A percentile compares a stretch with the other conserved stretches of the same genome.
These are phyloP conservation scores for Trichoplusia ni DNA, from an alignment of 1,140 invertebrate genomes.

Conservation along the genomic window DNA sequence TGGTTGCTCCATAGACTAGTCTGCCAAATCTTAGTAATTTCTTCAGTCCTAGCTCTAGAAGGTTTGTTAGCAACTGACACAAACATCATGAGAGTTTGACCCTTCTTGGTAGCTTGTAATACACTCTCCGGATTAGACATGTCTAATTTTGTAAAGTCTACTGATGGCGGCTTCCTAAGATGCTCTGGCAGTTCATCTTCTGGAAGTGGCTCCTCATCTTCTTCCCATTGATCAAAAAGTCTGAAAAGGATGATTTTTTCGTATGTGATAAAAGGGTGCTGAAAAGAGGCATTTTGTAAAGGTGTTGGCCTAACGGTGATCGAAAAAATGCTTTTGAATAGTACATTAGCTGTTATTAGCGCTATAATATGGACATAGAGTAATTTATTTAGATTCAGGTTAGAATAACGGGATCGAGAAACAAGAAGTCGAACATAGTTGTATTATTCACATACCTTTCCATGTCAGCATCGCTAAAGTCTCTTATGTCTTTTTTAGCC, in stretches of 20 bases:
- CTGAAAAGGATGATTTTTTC: constrained; percentile 53
- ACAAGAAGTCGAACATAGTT: too few species aligned
- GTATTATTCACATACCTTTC: constrained; percentile 85
- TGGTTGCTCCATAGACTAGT: constrained; percentile 96
- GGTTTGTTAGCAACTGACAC: constrained; percentile 91
- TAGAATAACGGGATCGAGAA: too few species aligned
- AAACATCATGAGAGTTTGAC: constrained; percentile 98
- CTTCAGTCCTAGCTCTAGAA: constrained; percentile 89
- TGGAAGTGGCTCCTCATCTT: constrained; percentile 97
- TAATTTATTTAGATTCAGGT: background rate
- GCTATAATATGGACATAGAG: too few species aligned
- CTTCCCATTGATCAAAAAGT: constrained; percentile 98
- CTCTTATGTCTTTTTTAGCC: constrained; percentile 93
- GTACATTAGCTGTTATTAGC: too few species aligned
- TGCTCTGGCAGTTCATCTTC: constrained; percentile 97
- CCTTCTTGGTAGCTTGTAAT: constrained; percentile 95
- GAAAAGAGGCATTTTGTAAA: too few species aligned
- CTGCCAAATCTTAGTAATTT: constrained; percentile 95
- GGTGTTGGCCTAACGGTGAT: too few species aligned
- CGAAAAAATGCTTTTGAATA: too few species aligned
- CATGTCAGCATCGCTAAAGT: constrained; percentile 96
- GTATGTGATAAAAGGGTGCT: too few species aligned
- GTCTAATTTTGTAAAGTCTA: constrained; percentile 91
- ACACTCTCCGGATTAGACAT: constrained; percentile 91
- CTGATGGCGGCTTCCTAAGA: constrained; percentile 87